Conservation (phyloP, 2,797 vertebrate species). For the Anguilla obscura region DNA sequence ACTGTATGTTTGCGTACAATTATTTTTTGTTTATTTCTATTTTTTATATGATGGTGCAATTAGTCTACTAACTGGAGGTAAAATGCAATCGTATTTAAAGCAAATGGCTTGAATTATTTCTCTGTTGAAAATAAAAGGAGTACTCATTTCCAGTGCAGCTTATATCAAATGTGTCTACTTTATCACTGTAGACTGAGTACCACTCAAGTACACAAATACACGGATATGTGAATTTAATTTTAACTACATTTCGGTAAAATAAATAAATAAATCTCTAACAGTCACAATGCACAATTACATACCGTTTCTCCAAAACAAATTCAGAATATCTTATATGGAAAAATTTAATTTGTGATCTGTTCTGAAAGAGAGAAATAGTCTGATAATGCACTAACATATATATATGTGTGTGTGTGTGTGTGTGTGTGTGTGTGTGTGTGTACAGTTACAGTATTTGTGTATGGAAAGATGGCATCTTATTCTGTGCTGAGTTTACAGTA, state of each 20-base stretch:
- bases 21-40: background rate
- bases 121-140: background rate
- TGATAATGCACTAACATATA: constrained; percentile 66
- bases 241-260: background rate
- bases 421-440: constrained; percentile 65
- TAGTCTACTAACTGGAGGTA: background rate
- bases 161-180: background rate
- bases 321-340: constrained; percentile 71
- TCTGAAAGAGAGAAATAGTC: constrained; percentile 70
- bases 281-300: constrained; percentile 69
- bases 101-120: background rate
- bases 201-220: background rate
- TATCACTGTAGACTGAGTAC: constrained; percentile 23
- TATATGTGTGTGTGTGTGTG: constrained; percentile 59
- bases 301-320: constrained; percentile 75
- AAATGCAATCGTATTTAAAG: background rate
- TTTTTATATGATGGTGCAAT: background rate
- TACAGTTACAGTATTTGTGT: background rate
- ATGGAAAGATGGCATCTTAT: background rate
- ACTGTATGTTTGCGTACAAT: background rate
- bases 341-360: constrained; percentile 69
- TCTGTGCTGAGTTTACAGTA: background rate
- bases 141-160: background rate
- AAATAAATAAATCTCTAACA: constrained; percentile 63
- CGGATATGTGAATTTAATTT: background rate